phyloP scores from a whole-genome alignment of 1,140 invertebrate genomes.

The Vanessa atalanta region DNA sequence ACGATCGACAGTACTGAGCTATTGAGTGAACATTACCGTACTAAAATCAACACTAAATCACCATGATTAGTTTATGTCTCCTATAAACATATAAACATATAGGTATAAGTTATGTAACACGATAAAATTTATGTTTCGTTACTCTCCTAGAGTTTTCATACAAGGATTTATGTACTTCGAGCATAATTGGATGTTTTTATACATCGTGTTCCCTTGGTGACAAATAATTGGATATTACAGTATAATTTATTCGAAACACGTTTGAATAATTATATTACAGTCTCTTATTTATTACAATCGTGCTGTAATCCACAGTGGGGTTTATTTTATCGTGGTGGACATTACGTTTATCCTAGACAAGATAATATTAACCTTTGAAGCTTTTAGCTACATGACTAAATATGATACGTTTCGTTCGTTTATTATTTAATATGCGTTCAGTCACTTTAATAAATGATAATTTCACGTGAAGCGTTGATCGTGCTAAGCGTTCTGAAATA shows the following conservation, averaged over 20 bases:
- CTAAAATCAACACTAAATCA: too few species aligned
- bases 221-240: constrained; percentile 30
- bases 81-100: too few species aligned
- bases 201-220: constrained; percentile 17
- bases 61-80: too few species aligned
- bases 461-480: too few species aligned
- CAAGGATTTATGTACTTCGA: neutral
- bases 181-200: constrained; percentile 7
- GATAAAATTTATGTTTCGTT: too few species aligned
- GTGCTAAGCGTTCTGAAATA: too few species aligned
- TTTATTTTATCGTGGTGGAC: constrained; percentile 8
- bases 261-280: constrained; percentile 30
- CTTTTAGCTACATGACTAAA: neutral
- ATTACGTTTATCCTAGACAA: constrained; percentile 1
- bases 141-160: neutral
- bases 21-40: too few species aligned
- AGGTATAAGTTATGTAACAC: too few species aligned
- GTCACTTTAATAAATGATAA: too few species aligned
- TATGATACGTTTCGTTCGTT: neutral
- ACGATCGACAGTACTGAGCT: too few species aligned
- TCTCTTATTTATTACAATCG: constrained; percentile 22
- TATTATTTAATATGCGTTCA: too few species aligned
- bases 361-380: neutral
- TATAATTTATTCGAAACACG: constrained; percentile 23
- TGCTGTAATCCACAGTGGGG: constrained; percentile 10